Evolutionary conservation across 2,113 vertebrate species (phyloP), one percentile per base, ranked within the genome.

Genomic region (Trematocara stigmaticum): DNA sequence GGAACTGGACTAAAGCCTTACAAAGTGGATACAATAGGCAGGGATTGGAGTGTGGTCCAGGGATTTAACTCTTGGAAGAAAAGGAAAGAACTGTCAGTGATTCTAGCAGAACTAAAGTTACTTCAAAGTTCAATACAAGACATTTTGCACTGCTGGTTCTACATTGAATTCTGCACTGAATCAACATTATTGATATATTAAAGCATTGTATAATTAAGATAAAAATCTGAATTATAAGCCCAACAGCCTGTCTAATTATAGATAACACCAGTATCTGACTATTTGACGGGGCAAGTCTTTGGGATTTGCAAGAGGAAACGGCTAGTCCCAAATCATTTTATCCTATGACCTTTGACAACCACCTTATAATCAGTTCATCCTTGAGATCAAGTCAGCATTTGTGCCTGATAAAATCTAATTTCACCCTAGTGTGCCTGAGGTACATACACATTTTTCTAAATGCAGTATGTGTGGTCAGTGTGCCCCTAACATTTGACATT

Each of bases 11-110:
- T 15, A 81, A 84, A 57, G 82, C 84, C 87, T 89, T 83, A 38
- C 79, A 87, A 74, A 86, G 57, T 59, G 84, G 82, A 85, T 87
- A 55, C 78, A 81, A 38, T 12, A 82, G 23, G 16, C 7, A 3
- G 34, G 20, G 81, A 47, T 86, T 84, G 26, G 57, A 86, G 35
- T 83, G 47, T 83, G 53, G 52, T 91, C 71, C 51, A 29, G 35
- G 57, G 78, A 26, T 91, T 93, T 82, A 88, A 66, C 51, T 78
- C 38, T 79, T 71, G 74, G 52, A 91, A 85, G 74, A 74, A 78
- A 80, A 76, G 71, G 10, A 76, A 51, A 49, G 4, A 31, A 51
- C 15, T 76, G 10, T 76, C 71, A 51, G 26, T 31, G 7, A 47
- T 45, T 38, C 71, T 69, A 83, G 85, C 84, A 57, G 52, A 89